Conservation (phyloP, 2,113 vertebrate genomes). For the Passer montanus region DNA sequence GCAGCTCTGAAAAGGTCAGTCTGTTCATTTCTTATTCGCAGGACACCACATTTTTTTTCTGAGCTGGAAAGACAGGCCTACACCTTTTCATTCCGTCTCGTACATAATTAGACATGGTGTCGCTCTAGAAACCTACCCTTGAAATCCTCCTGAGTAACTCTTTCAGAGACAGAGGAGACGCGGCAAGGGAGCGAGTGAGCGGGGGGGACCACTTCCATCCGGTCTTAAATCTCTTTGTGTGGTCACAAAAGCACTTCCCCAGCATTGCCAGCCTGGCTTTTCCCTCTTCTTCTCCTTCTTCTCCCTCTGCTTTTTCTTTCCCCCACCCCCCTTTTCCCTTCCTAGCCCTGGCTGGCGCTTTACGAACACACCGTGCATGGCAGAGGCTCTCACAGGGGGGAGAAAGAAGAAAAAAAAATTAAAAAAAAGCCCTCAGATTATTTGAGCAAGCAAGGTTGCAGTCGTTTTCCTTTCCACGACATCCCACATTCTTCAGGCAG, state of each 20-base stretch:
- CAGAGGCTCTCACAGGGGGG: background rate
- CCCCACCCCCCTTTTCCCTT: background rate
- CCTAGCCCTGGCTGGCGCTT: background rate
- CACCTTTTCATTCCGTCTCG: slow-evolving; percentile 79
- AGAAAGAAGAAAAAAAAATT: background rate
- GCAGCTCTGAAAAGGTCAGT: slow-evolving; percentile 84
- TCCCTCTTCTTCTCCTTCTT: slow-evolving; percentile 19
- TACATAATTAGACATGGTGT: slow-evolving; percentile 78
- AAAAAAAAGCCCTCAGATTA: slow-evolving; percentile 43
- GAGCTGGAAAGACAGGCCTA: slow-evolving; percentile 81
- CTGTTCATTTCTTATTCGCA: slow-evolving; percentile 84
- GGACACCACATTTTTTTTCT: slow-evolving; percentile 76
- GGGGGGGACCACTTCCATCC: slow-evolving; percentile 43
- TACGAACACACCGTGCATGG: background rate
- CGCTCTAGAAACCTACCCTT: slow-evolving; percentile 76
- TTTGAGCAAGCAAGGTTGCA: slow-evolving; percentile 50
- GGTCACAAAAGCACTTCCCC: slow-evolving; percentile 55
- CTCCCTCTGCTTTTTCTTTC: background rate
- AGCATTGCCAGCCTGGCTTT: background rate
- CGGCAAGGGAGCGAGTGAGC: background rate
- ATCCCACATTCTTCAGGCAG: slow-evolving; percentile 72
- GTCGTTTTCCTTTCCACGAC: slow-evolving; percentile 55
- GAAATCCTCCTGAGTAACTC: slow-evolving; percentile 68
- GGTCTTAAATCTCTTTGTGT: slow-evolving; percentile 59
- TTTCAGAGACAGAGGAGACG: slow-evolving; percentile 51